Evolutionary conservation across 2,888 invertebrate species (phyloP).

Genomic region (Trachelus stipa): DNA sequence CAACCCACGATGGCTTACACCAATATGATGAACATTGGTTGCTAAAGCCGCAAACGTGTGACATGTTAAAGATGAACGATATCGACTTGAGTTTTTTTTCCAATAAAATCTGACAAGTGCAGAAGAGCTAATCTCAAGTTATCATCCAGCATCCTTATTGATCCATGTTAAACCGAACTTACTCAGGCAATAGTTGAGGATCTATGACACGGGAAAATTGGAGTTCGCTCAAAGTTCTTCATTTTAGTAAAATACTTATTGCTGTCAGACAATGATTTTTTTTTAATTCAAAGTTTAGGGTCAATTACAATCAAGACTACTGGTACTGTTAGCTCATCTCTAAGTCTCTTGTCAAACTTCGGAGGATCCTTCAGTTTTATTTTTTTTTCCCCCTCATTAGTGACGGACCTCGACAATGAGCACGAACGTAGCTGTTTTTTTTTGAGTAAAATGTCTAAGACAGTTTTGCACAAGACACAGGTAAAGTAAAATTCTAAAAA

Average conservation of each 20-base stretch:
- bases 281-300: not conserved
- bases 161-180: not conserved
- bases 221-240: not conserved
- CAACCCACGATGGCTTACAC: not conserved
- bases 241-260: not conserved
- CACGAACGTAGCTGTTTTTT: not conserved
- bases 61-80: not conserved
- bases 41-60: not conserved
- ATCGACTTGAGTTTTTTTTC: not conserved
- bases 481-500: not conserved
- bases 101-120: not conserved
- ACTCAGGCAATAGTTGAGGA: not conserved
- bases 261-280: not conserved
- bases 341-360: not conserved
- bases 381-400: not conserved
- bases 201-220: not conserved
- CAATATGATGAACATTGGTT: too few species aligned
- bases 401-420: not conserved
- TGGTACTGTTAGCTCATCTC: not conserved
- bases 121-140: not conserved
- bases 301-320: not conserved
- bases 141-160: not conserved
- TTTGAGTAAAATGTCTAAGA: not conserved
- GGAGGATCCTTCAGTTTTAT: not conserved
- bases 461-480: not conserved